A percentile compares a stretch with the other conserved stretches of the same genome.
These are phyloP conservation scores for Cathartes aura DNA, from an alignment of 2,113 vertebrate genomes.

Conservation along the genomic window DNA sequence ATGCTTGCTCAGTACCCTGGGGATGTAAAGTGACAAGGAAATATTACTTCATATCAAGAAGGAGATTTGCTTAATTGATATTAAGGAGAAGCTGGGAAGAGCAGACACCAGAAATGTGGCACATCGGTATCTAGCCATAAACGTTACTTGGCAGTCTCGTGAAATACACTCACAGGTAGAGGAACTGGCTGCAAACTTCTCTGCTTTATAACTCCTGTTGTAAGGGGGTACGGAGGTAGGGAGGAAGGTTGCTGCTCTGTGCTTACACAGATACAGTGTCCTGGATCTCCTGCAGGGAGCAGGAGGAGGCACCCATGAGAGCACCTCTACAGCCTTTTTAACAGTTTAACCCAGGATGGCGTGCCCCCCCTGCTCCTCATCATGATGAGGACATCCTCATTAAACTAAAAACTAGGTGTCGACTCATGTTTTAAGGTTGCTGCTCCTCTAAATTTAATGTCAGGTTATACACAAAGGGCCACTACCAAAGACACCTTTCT, in stretches of 20 bases:
- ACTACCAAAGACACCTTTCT: neutral
- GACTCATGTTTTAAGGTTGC: neutral
- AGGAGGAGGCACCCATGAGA: neutral
- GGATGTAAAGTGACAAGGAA: neutral
- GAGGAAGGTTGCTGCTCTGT: neutral
- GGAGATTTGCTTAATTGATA: neutral
- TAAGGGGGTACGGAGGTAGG: neutral
- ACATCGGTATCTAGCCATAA: neutral
- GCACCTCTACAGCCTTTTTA: neutral
- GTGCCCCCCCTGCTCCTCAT: fast-evolving
- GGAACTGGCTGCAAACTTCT: neutral
- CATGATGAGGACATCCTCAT: neutral
- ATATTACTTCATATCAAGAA: neutral
- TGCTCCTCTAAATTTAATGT: neutral
- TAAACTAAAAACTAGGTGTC: neutral
- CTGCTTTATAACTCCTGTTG: neutral
- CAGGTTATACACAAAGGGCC: neutral
- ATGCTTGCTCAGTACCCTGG: neutral
- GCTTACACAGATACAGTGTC: neutral
- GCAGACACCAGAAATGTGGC: neutral
- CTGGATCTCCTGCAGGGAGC: neutral
- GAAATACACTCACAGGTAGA: neutral
- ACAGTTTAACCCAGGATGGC: neutral
- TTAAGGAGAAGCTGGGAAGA: neutral
- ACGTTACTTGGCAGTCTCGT: neutral